Evolutionary conservation across 2,888 invertebrate genomes (phyloP), one percentile per base, ranked within the genome.

Genomic region (Cantharis lateralis): DNA sequence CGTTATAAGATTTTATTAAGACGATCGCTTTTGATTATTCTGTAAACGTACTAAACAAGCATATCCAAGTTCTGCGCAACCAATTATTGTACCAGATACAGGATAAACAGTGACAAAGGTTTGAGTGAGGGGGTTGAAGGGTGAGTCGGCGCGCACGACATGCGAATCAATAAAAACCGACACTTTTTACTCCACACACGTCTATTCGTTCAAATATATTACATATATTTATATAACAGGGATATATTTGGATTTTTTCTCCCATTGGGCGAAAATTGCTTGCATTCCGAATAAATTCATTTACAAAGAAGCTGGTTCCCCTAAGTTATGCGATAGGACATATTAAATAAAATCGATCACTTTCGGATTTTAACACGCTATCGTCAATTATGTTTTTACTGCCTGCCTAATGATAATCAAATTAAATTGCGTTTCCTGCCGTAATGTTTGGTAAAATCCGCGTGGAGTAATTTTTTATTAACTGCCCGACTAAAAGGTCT

Each of bases 91-190:
- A 85, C 84, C 84, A 85, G 84, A 85, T 85, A 85, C 83, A 84
- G 85, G 85, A 85, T 85, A 86, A 86, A 86, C 85, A 86, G 85
- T 83, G 84, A 85, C 85, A 85, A 84, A 85, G 85, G 84, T 80
- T 82, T 75, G 78, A 82, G 80, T 73, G 78, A 77, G 76, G 78
- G 77, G 80, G 81, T 77, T 76, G 80, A 71, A 79, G 78, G 74
- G 79, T 78, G 75, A 80, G 82, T 81, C 83, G 82, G 83, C 84
- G 85, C 84, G 84, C 83, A 83, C 84, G 83, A 83, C 84, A 84
- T 83, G 81, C 84, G 85, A 86, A 86, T 86, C 86, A 86, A 86
- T 86, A 86, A 86, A 86, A 86, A 86, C 84, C 85, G 86, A 86
- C 86, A 86, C 85, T 85, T 86, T 83, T 86, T 83, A 84, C 82